Evolutionary conservation across 2,797 vertebrate species (phyloP), one percentile per base, ranked within the genome.

Genomic region (Anabas testudineus): DNA sequence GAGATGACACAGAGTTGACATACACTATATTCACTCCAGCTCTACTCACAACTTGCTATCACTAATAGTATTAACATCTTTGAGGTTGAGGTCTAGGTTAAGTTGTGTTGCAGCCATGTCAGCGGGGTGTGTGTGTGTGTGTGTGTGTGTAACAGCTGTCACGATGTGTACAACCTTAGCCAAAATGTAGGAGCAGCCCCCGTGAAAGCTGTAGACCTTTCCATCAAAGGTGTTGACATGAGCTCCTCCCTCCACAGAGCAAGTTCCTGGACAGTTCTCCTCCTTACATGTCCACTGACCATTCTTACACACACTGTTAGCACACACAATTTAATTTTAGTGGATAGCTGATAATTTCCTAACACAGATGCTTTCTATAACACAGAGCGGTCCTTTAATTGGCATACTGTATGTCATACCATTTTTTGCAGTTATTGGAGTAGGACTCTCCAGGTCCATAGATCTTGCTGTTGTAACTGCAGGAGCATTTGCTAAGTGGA

Each of bases 201-300:
- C 95, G 41, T 96, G 94, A 80, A 96, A 95, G 58, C 83, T 91
- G 84, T 93, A 96, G 39, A 85, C 60, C 67, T 94, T 95, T 21
- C 85, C 92, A 78, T 96, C 95, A 0, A 92, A 95, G 0, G 94
- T 95, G 47, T 87, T 93, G 59, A 96, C 43, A 46, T 96, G 95
- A 54, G 93, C 91, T 74, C 95, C 96, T 76, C 96, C 96, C 81
- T 92, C 90, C 64, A 97, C 77, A 24, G 93, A 94, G 67, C 96
- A 97, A 19, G 45, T 92, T 65, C 87, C 94, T 45, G 94, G 91
- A 74, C 95, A 96, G 55, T 94, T 87, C 24, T 91, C 82, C 55
- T 94, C 86, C 0, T 32, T 37, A 18, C 96, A 97, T 2, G 0
- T 81, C 96, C 96, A 97, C 70, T 92, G 89, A 10, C 95, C 95